Conservation (phyloP, 92 coral and sea anemone genomes). For the Porites rus region DNA sequence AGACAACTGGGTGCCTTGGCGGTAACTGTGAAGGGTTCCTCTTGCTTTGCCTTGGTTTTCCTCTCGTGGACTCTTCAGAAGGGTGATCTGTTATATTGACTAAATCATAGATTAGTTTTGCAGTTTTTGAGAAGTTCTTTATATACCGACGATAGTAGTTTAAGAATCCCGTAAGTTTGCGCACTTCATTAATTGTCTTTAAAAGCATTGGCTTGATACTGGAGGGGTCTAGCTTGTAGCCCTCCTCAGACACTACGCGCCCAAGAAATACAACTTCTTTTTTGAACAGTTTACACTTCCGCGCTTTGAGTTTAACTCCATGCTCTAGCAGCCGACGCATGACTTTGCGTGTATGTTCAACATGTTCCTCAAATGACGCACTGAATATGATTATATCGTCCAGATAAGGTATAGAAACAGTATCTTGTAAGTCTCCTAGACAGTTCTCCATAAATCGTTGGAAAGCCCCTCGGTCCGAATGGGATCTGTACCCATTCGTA, state of each 20-base stretch:
- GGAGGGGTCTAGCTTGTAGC: conserved; percentile 59
- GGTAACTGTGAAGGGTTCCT: conserved; percentile 41
- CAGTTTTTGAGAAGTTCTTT: conserved; percentile 47
- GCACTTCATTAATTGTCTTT: conserved; percentile 67
- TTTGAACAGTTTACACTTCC: conserved; percentile 43
- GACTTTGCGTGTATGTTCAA: conserved; percentile 56
- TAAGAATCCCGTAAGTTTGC: conserved; percentile 70
- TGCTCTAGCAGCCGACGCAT: conserved; percentile 47
- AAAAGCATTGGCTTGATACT: conserved; percentile 63
- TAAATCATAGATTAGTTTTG: conserved; percentile 60
- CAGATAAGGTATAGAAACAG: conserved; percentile 41
- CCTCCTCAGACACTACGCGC: conserved; percentile 58
- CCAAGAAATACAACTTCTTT: conserved; percentile 64
- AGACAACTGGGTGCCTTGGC: conserved; percentile 41
- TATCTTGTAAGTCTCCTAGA: conserved; percentile 49
- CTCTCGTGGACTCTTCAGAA: background rate
- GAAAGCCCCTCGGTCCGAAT: conserved; percentile 30
- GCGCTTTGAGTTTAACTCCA: conserved; percentile 41
- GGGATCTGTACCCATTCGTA: conserved; percentile 39
- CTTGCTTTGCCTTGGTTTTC: conserved; percentile 6
- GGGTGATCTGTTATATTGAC: conserved; percentile 28
- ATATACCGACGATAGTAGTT: conserved; percentile 68
- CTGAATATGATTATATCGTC: conserved; percentile 40
- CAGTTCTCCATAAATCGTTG: conserved; percentile 59
- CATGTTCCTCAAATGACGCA: conserved; percentile 52